phyloP scores from a whole-genome alignment of 2,888 invertebrate species.

The Monopis laevigella region DNA sequence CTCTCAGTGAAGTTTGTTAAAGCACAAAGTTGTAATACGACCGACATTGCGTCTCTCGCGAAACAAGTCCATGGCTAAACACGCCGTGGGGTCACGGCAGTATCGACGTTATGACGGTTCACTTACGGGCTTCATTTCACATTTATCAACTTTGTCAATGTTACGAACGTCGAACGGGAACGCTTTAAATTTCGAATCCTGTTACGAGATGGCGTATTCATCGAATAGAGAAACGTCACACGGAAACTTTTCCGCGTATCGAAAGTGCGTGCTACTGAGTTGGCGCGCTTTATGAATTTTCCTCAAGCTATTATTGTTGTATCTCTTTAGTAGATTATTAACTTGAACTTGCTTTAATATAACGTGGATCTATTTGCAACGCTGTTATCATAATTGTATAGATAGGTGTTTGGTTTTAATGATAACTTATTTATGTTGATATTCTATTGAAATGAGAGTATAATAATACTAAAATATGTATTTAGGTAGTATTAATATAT shows the following conservation, averaged over 20 bases:
- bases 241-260: too few species aligned
- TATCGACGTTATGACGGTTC: conserved; percentile 8
- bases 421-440: too few species aligned
- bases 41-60: conserved; percentile 29
- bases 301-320: too few species aligned
- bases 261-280: too few species aligned
- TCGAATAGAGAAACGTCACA: too few species aligned
- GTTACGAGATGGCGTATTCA: conserved; percentile 10
- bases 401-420: too few species aligned
- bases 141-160: conserved; percentile 1
- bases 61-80: conserved; percentile 51
- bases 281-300: too few species aligned
- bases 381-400: not conserved
- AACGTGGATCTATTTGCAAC: not conserved
- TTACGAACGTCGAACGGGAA: not conserved
- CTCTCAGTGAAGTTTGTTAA: conserved; percentile 3
- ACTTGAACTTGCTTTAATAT: not conserved
- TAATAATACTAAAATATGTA: not conserved
- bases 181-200: conserved; percentile 11
- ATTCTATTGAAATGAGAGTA: too few species aligned
- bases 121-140: conserved; percentile 4
- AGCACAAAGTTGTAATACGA: conserved; percentile 6
- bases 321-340: too few species aligned
- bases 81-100: conserved; percentile 37
- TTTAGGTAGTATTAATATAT: not conserved